These are phyloP conservation scores for Allophyes oxyacanthae DNA, from an alignment of 2,888 invertebrate species.

Conservation along the genomic window DNA sequence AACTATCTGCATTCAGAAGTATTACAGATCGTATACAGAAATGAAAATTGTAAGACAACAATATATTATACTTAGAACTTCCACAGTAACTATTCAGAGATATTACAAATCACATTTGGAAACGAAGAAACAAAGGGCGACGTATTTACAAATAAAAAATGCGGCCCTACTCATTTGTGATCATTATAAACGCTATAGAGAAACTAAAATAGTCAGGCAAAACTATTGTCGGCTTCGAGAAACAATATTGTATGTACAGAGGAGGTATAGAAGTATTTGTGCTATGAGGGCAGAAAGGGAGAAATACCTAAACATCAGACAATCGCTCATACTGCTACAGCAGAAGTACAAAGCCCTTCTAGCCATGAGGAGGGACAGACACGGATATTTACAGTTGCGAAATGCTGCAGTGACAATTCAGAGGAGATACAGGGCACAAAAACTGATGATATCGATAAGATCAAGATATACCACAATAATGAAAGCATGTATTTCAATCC, in stretches of 20 bases:
- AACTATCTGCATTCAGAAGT: slow-evolving; percentile 74
- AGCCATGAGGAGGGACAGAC: slow-evolving; percentile 69
- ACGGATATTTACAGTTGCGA: slow-evolving; percentile 63
- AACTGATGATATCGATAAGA: slow-evolving; percentile 72
- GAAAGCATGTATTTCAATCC: slow-evolving; percentile 76
- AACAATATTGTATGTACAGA: slow-evolving; percentile 80
- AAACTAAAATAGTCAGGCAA: slow-evolving; percentile 63
- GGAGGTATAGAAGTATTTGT: slow-evolving; percentile 69
- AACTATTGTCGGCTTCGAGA: slow-evolving; percentile 75
- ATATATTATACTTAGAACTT: slow-evolving; percentile 65
- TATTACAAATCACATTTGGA: slow-evolving; percentile 69
- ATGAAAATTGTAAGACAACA: slow-evolving; percentile 69
- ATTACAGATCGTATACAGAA: slow-evolving; percentile 72
- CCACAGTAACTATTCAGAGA: slow-evolving; percentile 68
- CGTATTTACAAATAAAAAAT: slow-evolving; percentile 62
- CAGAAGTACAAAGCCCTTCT: slow-evolving; percentile 74
- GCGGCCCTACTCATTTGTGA: slow-evolving; percentile 61
- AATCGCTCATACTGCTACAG: slow-evolving; percentile 71
- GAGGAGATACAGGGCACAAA: slow-evolving; percentile 74
- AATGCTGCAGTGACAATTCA: slow-evolving; percentile 65
- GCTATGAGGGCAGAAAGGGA: slow-evolving; percentile 73
- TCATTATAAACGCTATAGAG: slow-evolving; percentile 66
- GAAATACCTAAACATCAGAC: slow-evolving; percentile 70
- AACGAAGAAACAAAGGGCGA: slow-evolving; percentile 62
- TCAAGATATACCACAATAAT: slow-evolving; percentile 71